Evolutionary conservation across 2,113 vertebrate species (phyloP), one percentile per base, ranked within the genome.

Genomic region (Jaculus jaculus): DNA sequence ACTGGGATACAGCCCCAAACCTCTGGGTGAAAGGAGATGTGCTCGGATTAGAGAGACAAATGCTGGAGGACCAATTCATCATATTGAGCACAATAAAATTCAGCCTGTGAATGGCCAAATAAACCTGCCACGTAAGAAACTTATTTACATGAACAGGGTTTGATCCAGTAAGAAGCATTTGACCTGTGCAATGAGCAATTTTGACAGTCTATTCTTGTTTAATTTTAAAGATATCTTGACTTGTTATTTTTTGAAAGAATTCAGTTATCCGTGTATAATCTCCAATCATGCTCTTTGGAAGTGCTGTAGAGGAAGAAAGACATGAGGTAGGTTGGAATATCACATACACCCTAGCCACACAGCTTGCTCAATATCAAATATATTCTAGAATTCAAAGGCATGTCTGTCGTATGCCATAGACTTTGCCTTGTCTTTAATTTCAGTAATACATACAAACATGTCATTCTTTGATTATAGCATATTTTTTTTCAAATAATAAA

Each of bases 361-460:
- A 30, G 66, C 47, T 23, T 87, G 81, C 86, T 71, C 88, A 74
- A 16, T n/a, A 94, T 26, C 1, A 97, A 84, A 90, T 72, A 93
- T 78, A 96, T 97, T 95, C 69, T 96, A 61, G 81, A 97, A 95
- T 96, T 96, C 92, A 97, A 95, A 97, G 71, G 93, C 97, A 7
- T 10, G 18, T 32, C 69, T 97, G 84, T 89, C 63, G 90, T 34
- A 68, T 61, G 66, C 23, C 26, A 65, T 32, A 82, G 26, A 86
- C 17, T 7, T 78, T 90, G 32, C 80, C 9, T 87, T 79, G 8
- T 51, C 13, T 60, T 93, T 90, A 77, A 60, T 65, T 47, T 77
- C 17, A 84, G 30, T 72, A 58, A 37, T 37, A 17, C 87, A 61
- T 82, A 73, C 7, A 77, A 82, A 75, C 11, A 83, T 47, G 26